Evolutionary conservation across 2,888 invertebrate genomes (phyloP), one percentile per base, ranked within the genome.

Genomic region (Pterostichus madidus): DNA sequence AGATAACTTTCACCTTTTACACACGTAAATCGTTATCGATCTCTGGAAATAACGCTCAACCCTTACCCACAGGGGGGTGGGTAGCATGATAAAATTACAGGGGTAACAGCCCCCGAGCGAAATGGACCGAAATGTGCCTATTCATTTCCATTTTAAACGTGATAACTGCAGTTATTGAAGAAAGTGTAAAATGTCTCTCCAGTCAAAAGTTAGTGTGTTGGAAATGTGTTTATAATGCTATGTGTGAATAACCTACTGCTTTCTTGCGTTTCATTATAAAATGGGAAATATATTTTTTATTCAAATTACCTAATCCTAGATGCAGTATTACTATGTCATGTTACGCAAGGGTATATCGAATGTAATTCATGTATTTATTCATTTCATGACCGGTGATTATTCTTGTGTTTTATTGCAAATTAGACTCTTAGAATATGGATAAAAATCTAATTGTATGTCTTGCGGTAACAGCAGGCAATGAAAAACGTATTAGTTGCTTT

Each of bases 1-100:
- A 73, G 80, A 71, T 73, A 73, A 73, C 80, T 71, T 80, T 80
- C 73, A 80, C 73, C 80, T 80, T 73, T 80, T 78, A 78, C 78
- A 44, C 44, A 71, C 53, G 73, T 56, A 80, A 80, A 80, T 80
- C 80, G 80, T 17, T 80, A 80, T 80, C 71, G 80, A 80, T 71
- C 53, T 53, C 24, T 7, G 31, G 71, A 53, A 53, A 15, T 53
- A 31, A 39, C 13, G n/a, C 64, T 24, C 64, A 59, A 7, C 59
- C 17, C 39, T 39, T 24, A 24, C 24, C 24, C 39, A 1, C 5
- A 7, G 49, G 13, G 11, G 49, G n/a, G 49, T 11, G 49, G 11
- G 13, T 0, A 3, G 24, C 24, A 24, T 24, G 77, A 56, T 32
- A 53, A 68, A 80, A 80, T 80, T 80, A 68, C 52, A 15, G 52